These are phyloP conservation scores for Catostylus mosaicus DNA, from an alignment of 30 jellyfish, hydroid and myxozoan genomes.

Conservation along the genomic window DNA sequence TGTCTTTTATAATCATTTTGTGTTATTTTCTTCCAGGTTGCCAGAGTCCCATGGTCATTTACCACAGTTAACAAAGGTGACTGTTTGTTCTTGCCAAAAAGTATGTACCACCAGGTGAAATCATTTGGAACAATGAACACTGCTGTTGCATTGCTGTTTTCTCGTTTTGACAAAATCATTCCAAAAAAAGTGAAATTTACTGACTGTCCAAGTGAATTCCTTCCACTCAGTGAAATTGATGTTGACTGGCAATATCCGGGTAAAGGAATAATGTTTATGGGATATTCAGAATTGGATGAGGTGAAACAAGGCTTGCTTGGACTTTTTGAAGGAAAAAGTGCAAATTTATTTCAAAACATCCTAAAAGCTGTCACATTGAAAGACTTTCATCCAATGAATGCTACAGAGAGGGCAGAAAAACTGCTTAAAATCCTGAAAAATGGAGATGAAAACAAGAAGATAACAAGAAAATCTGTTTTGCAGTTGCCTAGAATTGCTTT, in stretches of 20 bases:
- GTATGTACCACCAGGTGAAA: slow-evolving; percentile 90
- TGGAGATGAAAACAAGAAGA: slow-evolving; percentile 13
- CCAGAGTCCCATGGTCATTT: slow-evolving; percentile 75
- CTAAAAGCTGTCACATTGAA: background rate
- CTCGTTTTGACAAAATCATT: slow-evolving; percentile 44
- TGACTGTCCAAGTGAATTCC: slow-evolving; percentile 40
- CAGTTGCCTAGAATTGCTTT: slow-evolving; percentile 45
- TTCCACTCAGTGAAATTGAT: slow-evolving; percentile 68
- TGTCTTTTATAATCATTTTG: too few relatives aligned
- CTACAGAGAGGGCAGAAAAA: slow-evolving; percentile 34
- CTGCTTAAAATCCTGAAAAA: slow-evolving; percentile 22
- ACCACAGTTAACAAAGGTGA: slow-evolving; percentile 80
- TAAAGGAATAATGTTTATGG: slow-evolving; percentile 77
- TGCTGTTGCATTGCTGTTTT: slow-evolving; percentile 80
- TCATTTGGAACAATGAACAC: slow-evolving; percentile 74
- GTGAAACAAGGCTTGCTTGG: slow-evolving; percentile 1
- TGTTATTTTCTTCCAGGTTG: slow-evolving; percentile 32
- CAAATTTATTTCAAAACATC: background rate
- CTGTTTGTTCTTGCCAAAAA: slow-evolving; percentile 83
- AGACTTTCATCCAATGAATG: slow-evolving; percentile 18
- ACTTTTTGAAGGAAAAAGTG: background rate
- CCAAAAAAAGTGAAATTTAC: slow-evolving; percentile 10
- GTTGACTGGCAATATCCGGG: slow-evolving; percentile 86
- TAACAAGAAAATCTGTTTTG: slow-evolving; percentile 11
- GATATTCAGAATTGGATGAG: slow-evolving; percentile 52